phyloP scores from a whole-genome alignment of 2,888 invertebrate species.

The Leptopilina syphax region DNA sequence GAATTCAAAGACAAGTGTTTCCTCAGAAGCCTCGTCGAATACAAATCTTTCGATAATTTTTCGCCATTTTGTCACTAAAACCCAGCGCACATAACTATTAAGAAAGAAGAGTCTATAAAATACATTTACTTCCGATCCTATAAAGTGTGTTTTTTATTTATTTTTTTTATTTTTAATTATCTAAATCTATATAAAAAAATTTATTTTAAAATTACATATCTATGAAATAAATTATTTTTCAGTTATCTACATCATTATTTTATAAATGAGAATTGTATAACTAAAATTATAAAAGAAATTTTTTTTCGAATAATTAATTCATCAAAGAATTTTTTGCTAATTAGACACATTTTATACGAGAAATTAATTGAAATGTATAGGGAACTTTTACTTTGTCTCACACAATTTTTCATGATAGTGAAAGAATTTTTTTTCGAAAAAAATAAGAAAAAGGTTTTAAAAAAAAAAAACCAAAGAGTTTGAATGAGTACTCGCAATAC shows the following conservation, averaged over 20 bases:
- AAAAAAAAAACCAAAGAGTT: neutral
- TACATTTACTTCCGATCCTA: no score
- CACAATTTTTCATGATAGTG: neutral
- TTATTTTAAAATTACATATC: no score
- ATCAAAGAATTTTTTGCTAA: no score
- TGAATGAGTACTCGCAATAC: slow-evolving; percentile 7
- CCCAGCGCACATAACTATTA: neutral
- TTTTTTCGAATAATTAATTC: no score
- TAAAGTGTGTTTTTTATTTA: no score
- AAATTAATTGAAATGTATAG: no score
- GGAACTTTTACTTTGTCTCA: neutral
- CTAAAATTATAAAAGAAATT: neutral
- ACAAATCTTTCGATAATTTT: slow-evolving; percentile 26
- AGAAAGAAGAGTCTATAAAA: no score
- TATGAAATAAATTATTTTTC: neutral
- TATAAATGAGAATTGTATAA: no score
- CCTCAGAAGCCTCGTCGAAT: slow-evolving; percentile 6
- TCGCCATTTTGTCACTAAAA: neutral
- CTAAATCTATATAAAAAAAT: no score
- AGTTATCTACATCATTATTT: no score
- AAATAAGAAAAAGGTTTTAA: neutral
- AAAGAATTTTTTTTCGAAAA: neutral
- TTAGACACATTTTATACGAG: no score
- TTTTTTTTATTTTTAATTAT: no score
- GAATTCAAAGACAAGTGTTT: slow-evolving; percentile 26